Evolutionary conservation across 2,797 vertebrate species (phyloP).

Genomic region (Karalla daura): DNA sequence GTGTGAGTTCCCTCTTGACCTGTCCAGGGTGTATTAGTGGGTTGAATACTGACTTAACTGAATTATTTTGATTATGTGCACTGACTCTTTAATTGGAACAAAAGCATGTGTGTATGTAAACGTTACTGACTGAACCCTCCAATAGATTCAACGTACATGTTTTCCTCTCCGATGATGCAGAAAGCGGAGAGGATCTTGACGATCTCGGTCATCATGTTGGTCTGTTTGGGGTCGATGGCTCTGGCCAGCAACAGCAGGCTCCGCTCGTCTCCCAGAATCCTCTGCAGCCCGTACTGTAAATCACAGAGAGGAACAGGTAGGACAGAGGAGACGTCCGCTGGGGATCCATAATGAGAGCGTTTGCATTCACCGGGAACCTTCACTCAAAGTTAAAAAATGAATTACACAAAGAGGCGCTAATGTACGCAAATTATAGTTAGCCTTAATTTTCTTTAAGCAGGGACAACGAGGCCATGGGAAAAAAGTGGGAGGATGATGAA

Average conservation of each 20-base stretch:
- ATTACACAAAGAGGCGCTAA: slow-evolving; percentile 48
- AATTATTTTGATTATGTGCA: not conserved
- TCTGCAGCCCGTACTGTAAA: slow-evolving; percentile 91
- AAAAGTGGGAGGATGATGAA: slow-evolving; percentile 74
- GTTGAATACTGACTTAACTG: not conserved
- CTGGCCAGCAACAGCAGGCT: slow-evolving; percentile 91
- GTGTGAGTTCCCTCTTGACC: no score
- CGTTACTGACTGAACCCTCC: no score
- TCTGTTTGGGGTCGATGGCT: slow-evolving; percentile 95
- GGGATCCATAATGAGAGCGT: slow-evolving; percentile 69
- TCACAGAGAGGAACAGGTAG: slow-evolving; percentile 25
- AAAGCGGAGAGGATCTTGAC: slow-evolving; percentile 97
- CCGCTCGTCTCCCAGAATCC: slow-evolving; percentile 94
- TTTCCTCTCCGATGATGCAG: slow-evolving; percentile 97
- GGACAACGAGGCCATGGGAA: slow-evolving; percentile 74
- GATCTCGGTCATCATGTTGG: slow-evolving; percentile 97
- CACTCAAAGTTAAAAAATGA: slow-evolving; percentile 52
- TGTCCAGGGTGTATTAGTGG: no score
- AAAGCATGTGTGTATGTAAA: not conserved
- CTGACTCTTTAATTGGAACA: not conserved
- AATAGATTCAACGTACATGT: slow-evolving; percentile 88
- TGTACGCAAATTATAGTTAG: slow-evolving; percentile 70
- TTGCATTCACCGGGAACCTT: slow-evolving; percentile 63
- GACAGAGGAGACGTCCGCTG: slow-evolving; percentile 40
- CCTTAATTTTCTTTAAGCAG: slow-evolving; percentile 75